Evolutionary conservation across 2,797 vertebrate genomes (phyloP).

Genomic region (Alfaro cultratus): DNA sequence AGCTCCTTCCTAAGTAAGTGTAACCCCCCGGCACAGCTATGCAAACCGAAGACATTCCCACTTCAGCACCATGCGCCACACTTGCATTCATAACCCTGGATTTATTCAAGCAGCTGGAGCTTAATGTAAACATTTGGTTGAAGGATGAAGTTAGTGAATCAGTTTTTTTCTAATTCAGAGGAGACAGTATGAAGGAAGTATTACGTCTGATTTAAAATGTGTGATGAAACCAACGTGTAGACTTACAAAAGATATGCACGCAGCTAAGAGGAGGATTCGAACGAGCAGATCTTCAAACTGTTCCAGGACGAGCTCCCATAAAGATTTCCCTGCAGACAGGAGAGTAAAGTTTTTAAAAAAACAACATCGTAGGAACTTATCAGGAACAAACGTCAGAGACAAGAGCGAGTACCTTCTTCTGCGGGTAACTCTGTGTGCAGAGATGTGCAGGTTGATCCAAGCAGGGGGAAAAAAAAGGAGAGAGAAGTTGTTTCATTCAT

Average conservation of each 20-base stretch:
- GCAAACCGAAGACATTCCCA: slow-evolving; percentile 75
- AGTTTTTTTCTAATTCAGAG: neutral
- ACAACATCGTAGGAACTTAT: neutral
- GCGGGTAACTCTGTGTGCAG: slow-evolving; percentile 92
- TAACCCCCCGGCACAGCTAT: slow-evolving; percentile 55
- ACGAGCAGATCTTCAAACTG: slow-evolving; percentile 99
- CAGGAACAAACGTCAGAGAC: neutral
- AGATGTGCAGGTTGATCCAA: slow-evolving; percentile 46
- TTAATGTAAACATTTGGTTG: slow-evolving; percentile 37
- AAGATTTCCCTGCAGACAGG: slow-evolving; percentile 90
- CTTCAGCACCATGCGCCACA: slow-evolving; percentile 47
- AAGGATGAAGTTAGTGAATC: neutral
- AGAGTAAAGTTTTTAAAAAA: slow-evolving; percentile 25
- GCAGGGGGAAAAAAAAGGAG: slow-evolving; percentile 18
- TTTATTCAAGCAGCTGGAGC: slow-evolving; percentile 27
- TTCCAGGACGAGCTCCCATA: slow-evolving; percentile 95
- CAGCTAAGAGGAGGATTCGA: slow-evolving; percentile 96
- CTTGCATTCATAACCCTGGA: slow-evolving; percentile 32
- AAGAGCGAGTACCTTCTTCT: slow-evolving; percentile 89
- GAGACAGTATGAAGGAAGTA: neutral
- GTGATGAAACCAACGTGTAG: neutral
- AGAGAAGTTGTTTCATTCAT: neutral
- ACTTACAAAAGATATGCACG: slow-evolving; percentile 99
- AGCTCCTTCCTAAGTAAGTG: slow-evolving; percentile 50
- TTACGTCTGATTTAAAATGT: neutral